A percentile compares a stretch with the other conserved stretches of the same genome.
These are phyloP conservation scores for Zelostemma sp. DNA, from an alignment of 1,140 invertebrate species.

Conservation along the genomic window DNA sequence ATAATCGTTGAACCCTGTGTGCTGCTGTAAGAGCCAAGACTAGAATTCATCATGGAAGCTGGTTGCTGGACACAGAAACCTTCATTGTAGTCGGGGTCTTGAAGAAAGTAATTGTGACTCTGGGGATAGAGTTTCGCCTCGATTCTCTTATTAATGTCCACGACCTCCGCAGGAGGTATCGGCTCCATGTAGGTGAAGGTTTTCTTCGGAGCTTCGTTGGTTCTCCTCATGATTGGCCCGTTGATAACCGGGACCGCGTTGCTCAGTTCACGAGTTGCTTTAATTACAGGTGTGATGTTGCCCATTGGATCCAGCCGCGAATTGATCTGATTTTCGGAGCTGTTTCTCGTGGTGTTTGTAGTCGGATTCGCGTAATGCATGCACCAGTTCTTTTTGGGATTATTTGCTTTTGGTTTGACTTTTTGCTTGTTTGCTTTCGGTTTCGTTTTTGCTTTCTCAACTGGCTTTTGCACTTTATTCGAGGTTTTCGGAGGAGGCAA, in stretches of 20 bases:
- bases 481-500: constrained; percentile 7
- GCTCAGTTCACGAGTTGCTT: constrained; percentile 59
- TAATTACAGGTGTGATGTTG: constrained; percentile 61
- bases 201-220: constrained; percentile 48
- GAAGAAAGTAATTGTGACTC: constrained; percentile 50
- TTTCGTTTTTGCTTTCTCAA: background rate
- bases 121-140: constrained; percentile 65
- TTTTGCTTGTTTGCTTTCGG: constrained; percentile 20
- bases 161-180: constrained; percentile 60
- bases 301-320: constrained; percentile 59
- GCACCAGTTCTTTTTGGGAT: constrained; percentile 21
- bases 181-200: constrained; percentile 60
- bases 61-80: constrained; percentile 23
- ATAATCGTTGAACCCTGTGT: constrained; percentile 10
- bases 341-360: too few species aligned
- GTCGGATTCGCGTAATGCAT: background rate
- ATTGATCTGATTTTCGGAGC: constrained; percentile 55
- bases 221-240: constrained; percentile 54
- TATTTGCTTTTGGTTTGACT: constrained; percentile 26
- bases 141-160: constrained; percentile 64
- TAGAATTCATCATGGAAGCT: constrained; percentile 34
- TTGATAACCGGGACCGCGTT: constrained; percentile 66
- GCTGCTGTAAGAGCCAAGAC: constrained; percentile 22
- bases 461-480: constrained; percentile 9
- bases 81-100: constrained; percentile 27